Conservation (phyloP, 30 jellyfish, hydroid and myxozoan genomes). For the Turritopsis rubra region DNA sequence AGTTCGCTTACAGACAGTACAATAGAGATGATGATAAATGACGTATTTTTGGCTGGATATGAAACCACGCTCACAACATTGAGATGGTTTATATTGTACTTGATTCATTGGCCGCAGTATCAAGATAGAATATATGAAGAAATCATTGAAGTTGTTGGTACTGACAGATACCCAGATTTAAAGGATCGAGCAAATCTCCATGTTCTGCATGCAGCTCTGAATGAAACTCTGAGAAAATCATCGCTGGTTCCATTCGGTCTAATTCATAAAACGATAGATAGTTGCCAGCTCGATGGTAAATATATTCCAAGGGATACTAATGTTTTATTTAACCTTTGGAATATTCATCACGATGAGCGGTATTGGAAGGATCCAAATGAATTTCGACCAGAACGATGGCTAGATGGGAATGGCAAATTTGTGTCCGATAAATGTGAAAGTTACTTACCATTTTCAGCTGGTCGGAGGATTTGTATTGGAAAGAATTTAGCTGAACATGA, state of each 20-base stretch:
- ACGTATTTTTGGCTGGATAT: slow-evolving; percentile 60
- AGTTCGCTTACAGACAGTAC: slow-evolving; percentile 32
- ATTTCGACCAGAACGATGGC: slow-evolving; percentile 77
- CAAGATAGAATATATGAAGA: slow-evolving; percentile 65
- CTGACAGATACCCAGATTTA: slow-evolving; percentile 39
- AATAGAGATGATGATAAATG: slow-evolving; percentile 42
- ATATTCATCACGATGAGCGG: slow-evolving; percentile 55
- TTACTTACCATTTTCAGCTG: slow-evolving; percentile 78
- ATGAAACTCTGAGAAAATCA: slow-evolving; percentile 50
- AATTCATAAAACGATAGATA: slow-evolving; percentile 57
- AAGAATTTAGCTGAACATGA: slow-evolving; percentile 59
- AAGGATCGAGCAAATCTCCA: slow-evolving; percentile 50
- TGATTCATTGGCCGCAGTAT: slow-evolving; percentile 45
- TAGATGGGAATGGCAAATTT: slow-evolving; percentile 46
- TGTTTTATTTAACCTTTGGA: slow-evolving; percentile 53
- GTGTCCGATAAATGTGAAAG: slow-evolving; percentile 30
- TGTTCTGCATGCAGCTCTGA: slow-evolving; percentile 44
- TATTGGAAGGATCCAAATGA: slow-evolving; percentile 67
- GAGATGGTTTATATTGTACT: slow-evolving; percentile 41
- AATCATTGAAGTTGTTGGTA: slow-evolving; percentile 32
- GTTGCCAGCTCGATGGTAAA: slow-evolving; percentile 41
- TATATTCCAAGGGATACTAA: slow-evolving; percentile 49
- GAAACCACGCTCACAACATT: slow-evolving; percentile 71
- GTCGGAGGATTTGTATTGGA: slow-evolving; percentile 73
- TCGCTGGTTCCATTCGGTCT: slow-evolving; percentile 72